A percentile compares a stretch with the other conserved stretches of the same genome.
These are phyloP conservation scores for Mormoops blainvillei DNA, from an alignment of 2,113 vertebrate species.

Conservation along the genomic window DNA sequence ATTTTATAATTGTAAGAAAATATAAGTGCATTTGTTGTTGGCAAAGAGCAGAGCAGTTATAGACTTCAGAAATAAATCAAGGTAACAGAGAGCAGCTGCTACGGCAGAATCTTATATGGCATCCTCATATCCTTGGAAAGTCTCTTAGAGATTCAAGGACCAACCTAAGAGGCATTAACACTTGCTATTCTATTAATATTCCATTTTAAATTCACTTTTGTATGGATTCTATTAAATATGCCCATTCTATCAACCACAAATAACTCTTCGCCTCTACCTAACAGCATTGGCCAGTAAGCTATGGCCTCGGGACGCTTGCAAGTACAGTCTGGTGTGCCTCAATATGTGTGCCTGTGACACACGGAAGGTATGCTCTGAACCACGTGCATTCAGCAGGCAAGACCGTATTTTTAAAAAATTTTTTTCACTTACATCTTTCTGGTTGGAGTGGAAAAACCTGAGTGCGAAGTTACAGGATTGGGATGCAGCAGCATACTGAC, in stretches of 20 bases:
- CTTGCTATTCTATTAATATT: neutral
- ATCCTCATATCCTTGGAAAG: neutral
- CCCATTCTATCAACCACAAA: neutral
- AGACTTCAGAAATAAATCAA: neutral
- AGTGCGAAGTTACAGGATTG: conserved; percentile 98
- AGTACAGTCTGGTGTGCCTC: neutral
- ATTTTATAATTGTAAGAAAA: conserved; percentile 40
- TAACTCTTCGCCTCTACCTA: neutral
- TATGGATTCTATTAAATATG: neutral
- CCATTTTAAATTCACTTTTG: neutral
- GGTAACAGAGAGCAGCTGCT: neutral
- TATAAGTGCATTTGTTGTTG: neutral
- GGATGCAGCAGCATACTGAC: conserved; percentile 95
- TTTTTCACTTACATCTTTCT: conserved; percentile 98
- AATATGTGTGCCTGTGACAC: neutral
- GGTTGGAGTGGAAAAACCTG: conserved; percentile 99
- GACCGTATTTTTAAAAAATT: neutral
- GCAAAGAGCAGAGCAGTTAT: neutral
- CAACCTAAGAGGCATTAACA: neutral
- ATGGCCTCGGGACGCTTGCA: neutral
- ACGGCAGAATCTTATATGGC: neutral
- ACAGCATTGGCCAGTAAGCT: neutral
- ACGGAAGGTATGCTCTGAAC: neutral
- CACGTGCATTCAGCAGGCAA: neutral
- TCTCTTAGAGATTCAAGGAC: neutral